These are phyloP conservation scores for Axinella damicornis DNA, from an alignment of 37 sponge, comb jelly and placozoan species.

Conservation along the genomic window DNA sequence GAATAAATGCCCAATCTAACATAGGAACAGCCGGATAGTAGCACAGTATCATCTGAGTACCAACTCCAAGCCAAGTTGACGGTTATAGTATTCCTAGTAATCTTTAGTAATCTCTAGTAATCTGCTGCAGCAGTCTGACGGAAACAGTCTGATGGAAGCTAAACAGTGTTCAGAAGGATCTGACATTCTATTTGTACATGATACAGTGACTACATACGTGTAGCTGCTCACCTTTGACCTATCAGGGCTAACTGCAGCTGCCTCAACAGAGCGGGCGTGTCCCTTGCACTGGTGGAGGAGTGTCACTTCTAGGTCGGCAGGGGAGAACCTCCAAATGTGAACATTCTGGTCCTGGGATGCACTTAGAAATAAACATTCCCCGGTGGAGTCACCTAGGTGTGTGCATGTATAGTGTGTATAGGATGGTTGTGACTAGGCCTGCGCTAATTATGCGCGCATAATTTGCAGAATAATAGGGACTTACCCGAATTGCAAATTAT, in stretches of 20 bases:
- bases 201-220: too few relatives aligned
- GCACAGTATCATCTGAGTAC: too few relatives aligned
- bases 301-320: neutral
- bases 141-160: neutral
- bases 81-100: too few relatives aligned
- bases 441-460: too few relatives aligned
- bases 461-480: too few relatives aligned
- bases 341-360: conserved; percentile 86
- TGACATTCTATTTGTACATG: neutral
- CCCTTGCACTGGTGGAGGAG: conserved; percentile 70
- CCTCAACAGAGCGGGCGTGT: conserved; percentile 81
- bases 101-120: too few relatives aligned
- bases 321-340: conserved; percentile 64
- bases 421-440: too few relatives aligned
- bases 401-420: too few relatives aligned
- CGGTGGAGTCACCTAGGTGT: neutral
- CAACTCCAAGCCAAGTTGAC: too few relatives aligned
- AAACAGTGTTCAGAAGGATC: neutral
- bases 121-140: too few relatives aligned
- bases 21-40: too few relatives aligned
- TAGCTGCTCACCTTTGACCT: conserved; percentile 23
- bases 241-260: conserved; percentile 63
- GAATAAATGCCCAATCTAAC: conserved; percentile 4
- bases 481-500: too few relatives aligned
- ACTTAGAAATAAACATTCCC: conserved; percentile 48